phyloP scores from a whole-genome alignment of 2,888 invertebrate species.

The Laspeyria flexula region DNA sequence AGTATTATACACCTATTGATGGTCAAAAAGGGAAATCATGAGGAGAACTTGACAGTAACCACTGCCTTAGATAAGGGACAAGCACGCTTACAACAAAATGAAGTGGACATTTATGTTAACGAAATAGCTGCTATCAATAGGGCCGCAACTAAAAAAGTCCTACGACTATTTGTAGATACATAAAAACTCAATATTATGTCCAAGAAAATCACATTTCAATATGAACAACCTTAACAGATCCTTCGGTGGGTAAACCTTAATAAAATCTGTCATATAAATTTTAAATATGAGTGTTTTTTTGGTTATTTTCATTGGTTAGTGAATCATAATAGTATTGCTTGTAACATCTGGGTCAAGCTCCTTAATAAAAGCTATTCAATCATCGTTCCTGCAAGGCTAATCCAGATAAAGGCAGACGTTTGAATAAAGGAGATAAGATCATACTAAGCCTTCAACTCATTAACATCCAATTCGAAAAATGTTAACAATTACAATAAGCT shows the following conservation, averaged over 20 bases:
- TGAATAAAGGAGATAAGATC: conserved; percentile 33
- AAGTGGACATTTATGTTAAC: conserved; percentile 56
- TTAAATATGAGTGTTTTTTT: conserved; percentile 7
- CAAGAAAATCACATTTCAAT: conserved; percentile 32
- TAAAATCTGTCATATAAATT: conserved; percentile 6
- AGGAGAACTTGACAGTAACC: conserved; percentile 28
- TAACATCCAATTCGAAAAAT: conserved; percentile 31
- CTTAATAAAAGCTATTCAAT: conserved; percentile 18
- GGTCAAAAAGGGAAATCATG: conserved; percentile 24
- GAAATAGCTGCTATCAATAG: conserved; percentile 41
- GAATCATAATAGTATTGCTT: conserved; percentile 20
- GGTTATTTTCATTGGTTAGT: conserved; percentile 7
- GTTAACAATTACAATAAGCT: conserved; percentile 26
- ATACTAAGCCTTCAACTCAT: conserved; percentile 29
- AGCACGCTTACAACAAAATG: conserved; percentile 46
- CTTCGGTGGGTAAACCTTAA: conserved; percentile 19
- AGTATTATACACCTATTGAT: conserved; percentile 15
- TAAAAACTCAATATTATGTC: conserved; percentile 28
- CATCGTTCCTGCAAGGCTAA: conserved; percentile 19
- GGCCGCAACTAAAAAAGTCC: conserved; percentile 31
- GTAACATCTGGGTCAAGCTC: conserved; percentile 30
- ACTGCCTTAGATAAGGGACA: conserved; percentile 40
- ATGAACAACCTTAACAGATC: conserved; percentile 29
- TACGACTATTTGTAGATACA: conserved; percentile 34
- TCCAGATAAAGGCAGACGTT: conserved; percentile 25